Conservation (phyloP, 2,888 invertebrate species). For the Drosophila setosimentum region DNA sequence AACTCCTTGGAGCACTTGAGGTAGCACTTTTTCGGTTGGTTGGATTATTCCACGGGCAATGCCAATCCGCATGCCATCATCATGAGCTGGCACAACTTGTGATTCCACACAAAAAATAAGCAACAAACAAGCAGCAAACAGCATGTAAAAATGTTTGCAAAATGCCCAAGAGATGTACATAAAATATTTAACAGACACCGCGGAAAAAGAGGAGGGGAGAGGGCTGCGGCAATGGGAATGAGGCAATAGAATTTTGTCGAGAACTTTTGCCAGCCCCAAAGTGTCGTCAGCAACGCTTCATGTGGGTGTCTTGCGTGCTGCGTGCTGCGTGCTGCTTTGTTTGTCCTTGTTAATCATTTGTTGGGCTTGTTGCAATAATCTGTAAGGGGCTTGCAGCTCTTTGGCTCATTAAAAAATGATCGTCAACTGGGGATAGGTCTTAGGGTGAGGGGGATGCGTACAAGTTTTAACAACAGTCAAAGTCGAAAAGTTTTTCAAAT, state of each 20-base stretch:
- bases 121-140: conserved; percentile 29
- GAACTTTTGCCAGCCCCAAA: conserved; percentile 40
- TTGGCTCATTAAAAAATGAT: conserved; percentile 68
- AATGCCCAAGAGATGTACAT: conserved; percentile 83
- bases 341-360: conserved; percentile 71
- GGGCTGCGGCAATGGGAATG: neutral
- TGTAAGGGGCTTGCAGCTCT: conserved; percentile 39
- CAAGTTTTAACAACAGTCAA: conserved; percentile 46
- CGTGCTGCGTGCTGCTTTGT: conserved; percentile 15
- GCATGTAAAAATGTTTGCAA: conserved; percentile 74
- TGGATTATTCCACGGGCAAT: conserved; percentile 74
- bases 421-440: conserved; percentile 42
- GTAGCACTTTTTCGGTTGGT: conserved; percentile 60
- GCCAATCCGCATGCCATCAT: conserved; percentile 65
- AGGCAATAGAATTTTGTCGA: conserved; percentile 18
- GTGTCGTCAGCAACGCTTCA: conserved; percentile 34
- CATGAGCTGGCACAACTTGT: conserved; percentile 61
- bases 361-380: conserved; percentile 65
- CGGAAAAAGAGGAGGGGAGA: neutral
- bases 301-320: conserved; percentile 43
- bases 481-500: conserved; percentile 40
- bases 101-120: conserved; percentile 47
- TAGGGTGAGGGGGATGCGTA: neutral
- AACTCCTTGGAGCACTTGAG: conserved; percentile 63
- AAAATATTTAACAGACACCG: conserved; percentile 84